Base-by-base conservation (phyloP, 2,888 invertebrate genomes). In the Timandra comae region DNA sequence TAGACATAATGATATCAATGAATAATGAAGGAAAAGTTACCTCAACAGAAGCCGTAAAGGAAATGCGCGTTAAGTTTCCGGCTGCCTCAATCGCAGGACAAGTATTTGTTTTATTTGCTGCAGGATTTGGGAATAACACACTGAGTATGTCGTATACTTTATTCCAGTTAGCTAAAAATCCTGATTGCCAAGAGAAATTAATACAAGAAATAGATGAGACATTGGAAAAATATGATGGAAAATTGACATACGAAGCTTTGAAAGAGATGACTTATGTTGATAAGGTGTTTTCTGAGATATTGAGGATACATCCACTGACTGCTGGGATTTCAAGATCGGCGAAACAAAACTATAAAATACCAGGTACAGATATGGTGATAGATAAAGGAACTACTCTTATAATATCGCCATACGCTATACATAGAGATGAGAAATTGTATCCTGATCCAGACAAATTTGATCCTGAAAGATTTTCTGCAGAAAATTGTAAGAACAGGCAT, bases 81-180 rank as follows among this genome's bases (percentile, higher is more conserved):
- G 64, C 75, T 1, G 53, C 47, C 4, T 27, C 73, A 0, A 69
- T 79, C 5, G 60, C 66, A 4, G 72, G 80, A 0, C 80, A 85
- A 45, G 70, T 71, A 2, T 73, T 78, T 42, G 55, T 80, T 10
- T 79, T 86, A 42, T 82, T 76, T 32, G 53, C 57, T 1, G 86
- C 70, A 5, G 86, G 86, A 0, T 86, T 74, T 38, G 85, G 85
- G 39, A 82, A 82, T 0, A 75, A 70, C 21, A 73, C 84, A 0
- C 70, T 74, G 0, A 70, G 75, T 0, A 59, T 81, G 44, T 38
- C 67, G 1, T 78, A 67, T 29, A 42, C 69, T 13, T 39, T 75
- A 2, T 72, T 75, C 35, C 56, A 73, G 37, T 39, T 85, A 5
- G 77, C 81, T 0, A 28, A 50, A 2, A 63, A 84, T 46, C 68